phyloP scores from a whole-genome alignment of 2,113 vertebrate species.

The Eidolon helvum region DNA sequence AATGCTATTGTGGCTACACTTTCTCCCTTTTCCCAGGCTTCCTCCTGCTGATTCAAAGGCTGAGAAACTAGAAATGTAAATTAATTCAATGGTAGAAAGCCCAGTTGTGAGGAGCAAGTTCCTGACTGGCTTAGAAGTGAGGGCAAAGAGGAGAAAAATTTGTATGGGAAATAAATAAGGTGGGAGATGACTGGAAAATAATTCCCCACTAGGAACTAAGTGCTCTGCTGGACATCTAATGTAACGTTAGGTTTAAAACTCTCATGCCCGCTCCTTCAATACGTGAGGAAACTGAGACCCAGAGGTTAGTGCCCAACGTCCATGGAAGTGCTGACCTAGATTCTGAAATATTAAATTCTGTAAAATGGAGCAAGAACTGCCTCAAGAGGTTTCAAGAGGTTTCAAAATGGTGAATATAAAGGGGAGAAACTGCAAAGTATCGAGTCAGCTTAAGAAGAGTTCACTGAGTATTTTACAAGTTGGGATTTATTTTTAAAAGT shows the following conservation, averaged over 20 bases:
- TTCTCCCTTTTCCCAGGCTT: constrained; percentile 2
- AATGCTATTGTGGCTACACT: background rate
- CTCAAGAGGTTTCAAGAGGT: background rate
- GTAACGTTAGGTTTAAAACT: background rate
- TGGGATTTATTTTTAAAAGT: constrained; percentile 10
- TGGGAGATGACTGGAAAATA: background rate
- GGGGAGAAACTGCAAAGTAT: background rate
- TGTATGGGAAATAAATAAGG: background rate
- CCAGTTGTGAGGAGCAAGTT: background rate
- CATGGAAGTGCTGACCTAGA: background rate
- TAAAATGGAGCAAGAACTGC: background rate
- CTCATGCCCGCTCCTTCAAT: background rate
- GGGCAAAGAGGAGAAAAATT: background rate
- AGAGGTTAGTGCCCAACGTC: background rate
- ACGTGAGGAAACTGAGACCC: background rate
- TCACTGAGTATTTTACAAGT: background rate
- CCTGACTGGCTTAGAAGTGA: background rate
- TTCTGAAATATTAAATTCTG: background rate
- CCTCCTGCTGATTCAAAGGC: constrained; percentile 1
- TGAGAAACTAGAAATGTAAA: constrained; percentile 6
- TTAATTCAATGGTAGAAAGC: background rate
- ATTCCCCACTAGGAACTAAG: background rate
- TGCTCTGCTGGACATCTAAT: background rate
- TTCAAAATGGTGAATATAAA: background rate
- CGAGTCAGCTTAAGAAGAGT: background rate